Conservation (phyloP, 2,888 invertebrate species). For the Zeuzera pyrina region DNA sequence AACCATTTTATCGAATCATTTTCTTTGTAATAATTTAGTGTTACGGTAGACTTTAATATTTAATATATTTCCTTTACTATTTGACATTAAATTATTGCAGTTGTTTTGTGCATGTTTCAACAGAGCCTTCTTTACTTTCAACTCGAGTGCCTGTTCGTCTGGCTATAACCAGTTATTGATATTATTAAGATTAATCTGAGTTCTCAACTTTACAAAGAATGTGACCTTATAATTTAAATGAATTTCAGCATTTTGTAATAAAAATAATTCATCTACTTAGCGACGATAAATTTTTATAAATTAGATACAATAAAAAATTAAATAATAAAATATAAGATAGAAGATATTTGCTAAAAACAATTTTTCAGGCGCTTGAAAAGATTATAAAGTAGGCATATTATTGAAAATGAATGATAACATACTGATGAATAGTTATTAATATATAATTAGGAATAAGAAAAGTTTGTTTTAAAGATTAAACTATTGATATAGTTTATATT, state of each 20-base stretch:
- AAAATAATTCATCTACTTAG: conserved; percentile 35
- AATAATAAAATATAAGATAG: conserved; percentile 53
- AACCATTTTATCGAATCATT: conserved; percentile 61
- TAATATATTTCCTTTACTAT: conserved; percentile 69
- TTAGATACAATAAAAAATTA: conserved; percentile 46
- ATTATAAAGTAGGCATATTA: conserved; percentile 71
- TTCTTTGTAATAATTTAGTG: conserved; percentile 71
- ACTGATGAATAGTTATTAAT: conserved; percentile 72
- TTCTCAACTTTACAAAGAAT: conserved; percentile 38
- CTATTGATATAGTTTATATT: conserved; percentile 74
- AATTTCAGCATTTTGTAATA: conserved; percentile 30
- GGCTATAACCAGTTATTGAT: conserved; percentile 26
- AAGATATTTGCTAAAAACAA: conserved; percentile 51
- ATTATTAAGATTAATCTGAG: conserved; percentile 32
- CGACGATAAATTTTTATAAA: conserved; percentile 53
- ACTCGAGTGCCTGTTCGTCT: conserved; percentile 57
- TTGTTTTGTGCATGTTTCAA: conserved; percentile 55
- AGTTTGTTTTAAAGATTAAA: conserved; percentile 74
- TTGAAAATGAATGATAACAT: conserved; percentile 68
- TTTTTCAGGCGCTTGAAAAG: conserved; percentile 69
- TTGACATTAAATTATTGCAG: conserved; percentile 61
- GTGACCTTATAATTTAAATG: conserved; percentile 47
- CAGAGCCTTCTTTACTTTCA: conserved; percentile 57
- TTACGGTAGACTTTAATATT: conserved; percentile 67
- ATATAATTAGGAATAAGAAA: conserved; percentile 65